A percentile compares a stretch with the other conserved stretches of the same genome.
Evolutionary conservation across 2,797 vertebrate genomes (phyloP).

Genomic region (Bufotes viridis): DNA sequence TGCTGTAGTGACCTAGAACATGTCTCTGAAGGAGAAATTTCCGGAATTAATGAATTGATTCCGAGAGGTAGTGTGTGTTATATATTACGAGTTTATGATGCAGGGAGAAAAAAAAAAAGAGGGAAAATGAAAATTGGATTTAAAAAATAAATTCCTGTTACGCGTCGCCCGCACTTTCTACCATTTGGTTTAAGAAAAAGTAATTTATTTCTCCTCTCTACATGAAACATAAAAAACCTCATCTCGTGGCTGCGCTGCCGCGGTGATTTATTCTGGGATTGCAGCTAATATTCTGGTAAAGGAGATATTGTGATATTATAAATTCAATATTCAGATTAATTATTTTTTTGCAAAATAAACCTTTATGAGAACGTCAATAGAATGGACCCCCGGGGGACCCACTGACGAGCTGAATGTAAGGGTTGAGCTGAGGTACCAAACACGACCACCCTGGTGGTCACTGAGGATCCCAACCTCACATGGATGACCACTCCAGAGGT

Average conservation of each 20-base stretch:
- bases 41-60: neutral
- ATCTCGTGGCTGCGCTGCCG: neutral
- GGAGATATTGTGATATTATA: neutral
- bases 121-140: conserved; percentile 24
- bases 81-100: conserved; percentile 23
- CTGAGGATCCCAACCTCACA: too few species aligned
- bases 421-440: neutral
- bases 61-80: neutral
- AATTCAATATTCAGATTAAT: neutral
- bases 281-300: neutral
- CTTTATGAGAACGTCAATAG: neutral
- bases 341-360: neutral
- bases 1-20: neutral
- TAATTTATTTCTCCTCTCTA: conserved; percentile 37
- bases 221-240: conserved; percentile 37
- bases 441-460: neutral
- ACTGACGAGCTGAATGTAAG: neutral
- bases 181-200: conserved; percentile 16
- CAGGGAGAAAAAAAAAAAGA: neutral
- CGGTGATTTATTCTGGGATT: neutral
- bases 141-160: neutral
- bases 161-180: neutral
- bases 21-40: neutral
- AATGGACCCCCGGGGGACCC: too few species aligned
- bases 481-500: too few species aligned